These are phyloP conservation scores for Apteryx mantelli DNA, from an alignment of 2,113 vertebrate genomes.

Conservation along the genomic window DNA sequence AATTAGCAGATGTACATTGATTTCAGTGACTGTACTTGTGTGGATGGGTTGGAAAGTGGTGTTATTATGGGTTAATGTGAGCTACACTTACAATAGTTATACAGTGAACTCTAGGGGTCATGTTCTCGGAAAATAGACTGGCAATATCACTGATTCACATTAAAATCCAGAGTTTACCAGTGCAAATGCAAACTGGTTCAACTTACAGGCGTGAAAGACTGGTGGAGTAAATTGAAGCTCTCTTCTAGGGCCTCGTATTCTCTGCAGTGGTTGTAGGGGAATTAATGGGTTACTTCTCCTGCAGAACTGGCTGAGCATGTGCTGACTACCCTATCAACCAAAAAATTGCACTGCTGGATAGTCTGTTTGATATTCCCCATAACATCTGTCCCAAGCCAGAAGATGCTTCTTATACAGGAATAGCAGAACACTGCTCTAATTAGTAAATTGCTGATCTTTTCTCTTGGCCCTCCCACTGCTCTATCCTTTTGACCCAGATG, in stretches of 20 bases:
- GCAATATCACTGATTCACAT: accelerated
- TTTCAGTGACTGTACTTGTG: not conserved
- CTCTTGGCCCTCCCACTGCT: not conserved
- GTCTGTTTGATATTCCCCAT: not conserved
- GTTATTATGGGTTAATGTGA: not conserved
- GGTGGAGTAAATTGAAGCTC: not conserved
- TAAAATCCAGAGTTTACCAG: not conserved
- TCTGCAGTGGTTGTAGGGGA: not conserved
- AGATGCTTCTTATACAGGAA: not conserved
- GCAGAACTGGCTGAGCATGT: not conserved
- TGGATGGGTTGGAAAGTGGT: not conserved
- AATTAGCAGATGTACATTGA: not conserved
- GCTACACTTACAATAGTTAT: accelerated
- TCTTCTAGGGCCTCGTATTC: not conserved
- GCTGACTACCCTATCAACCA: not conserved
- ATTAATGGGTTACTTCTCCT: not conserved
- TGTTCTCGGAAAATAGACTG: not conserved
- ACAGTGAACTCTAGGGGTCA: not conserved
- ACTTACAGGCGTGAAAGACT: not conserved
- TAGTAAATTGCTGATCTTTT: not conserved
- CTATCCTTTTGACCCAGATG: not conserved
- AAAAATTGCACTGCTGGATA: not conserved
- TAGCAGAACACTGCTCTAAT: not conserved
- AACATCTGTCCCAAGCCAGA: not conserved
- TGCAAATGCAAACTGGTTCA: not conserved